A percentile compares a stretch with the other conserved stretches of the same genome.
Evolutionary conservation across 1,140 invertebrate genomes (phyloP).

Genomic region (Paraescarpia echinospica): DNA sequence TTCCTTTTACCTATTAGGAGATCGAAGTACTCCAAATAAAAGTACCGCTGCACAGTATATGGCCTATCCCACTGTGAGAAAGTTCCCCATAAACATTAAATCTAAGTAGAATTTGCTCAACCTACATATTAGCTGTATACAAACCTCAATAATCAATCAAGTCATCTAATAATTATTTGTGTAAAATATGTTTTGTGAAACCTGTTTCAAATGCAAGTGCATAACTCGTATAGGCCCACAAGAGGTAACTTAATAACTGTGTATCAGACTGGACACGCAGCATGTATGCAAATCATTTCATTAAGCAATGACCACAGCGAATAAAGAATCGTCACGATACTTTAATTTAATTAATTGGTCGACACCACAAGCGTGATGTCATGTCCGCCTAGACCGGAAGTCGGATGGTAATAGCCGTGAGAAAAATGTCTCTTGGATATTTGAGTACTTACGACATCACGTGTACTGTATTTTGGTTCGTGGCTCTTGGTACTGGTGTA

Average conservation of each 20-base stretch:
- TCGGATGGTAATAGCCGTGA: not conserved
- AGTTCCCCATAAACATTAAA: no score
- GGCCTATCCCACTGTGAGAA: no score
- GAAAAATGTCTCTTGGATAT: not conserved
- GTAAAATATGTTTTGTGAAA: not conserved
- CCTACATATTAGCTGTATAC: no score
- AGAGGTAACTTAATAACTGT: not conserved
- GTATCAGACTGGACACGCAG: not conserved
- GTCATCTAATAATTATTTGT: not conserved
- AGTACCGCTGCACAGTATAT: no score
- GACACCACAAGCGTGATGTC: not conserved
- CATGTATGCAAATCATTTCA: not conserved
- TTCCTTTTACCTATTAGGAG: no score
- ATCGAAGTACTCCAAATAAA: no score
- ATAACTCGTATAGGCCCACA: not conserved
- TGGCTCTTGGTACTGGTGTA: no score
- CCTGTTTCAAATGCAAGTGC: not conserved
- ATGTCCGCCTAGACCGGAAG: not conserved
- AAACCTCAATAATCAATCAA: no score
- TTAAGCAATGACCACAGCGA: not conserved
- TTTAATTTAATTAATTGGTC: not conserved
- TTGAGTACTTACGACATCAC: not conserved
- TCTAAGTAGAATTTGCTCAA: no score
- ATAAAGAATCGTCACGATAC: not conserved
- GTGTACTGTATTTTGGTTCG: no score